Conservation (phyloP, 2,797 vertebrate genomes). For the Coreius guichenoti region DNA sequence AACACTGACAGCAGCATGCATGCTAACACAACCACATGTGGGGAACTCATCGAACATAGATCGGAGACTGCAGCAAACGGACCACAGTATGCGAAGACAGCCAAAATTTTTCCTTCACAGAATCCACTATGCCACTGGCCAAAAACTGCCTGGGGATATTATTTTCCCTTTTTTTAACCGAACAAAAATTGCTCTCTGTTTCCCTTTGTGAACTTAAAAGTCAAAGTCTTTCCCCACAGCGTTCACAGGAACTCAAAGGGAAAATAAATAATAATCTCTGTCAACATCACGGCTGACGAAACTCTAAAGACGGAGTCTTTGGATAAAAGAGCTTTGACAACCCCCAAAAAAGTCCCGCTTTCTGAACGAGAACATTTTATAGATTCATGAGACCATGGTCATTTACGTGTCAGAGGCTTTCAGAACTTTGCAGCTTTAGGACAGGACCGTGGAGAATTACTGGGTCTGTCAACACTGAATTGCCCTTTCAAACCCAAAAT, state of each 20-base stretch:
- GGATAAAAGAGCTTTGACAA: conserved; percentile 36
- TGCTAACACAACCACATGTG: conserved; percentile 29
- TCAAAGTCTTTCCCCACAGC: conserved; percentile 37
- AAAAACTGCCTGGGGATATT: conserved; percentile 36
- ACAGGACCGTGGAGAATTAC: conserved; percentile 27
- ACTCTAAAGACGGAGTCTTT: conserved; percentile 23
- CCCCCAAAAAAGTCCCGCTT: conserved; percentile 20
- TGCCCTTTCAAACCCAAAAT: conserved; percentile 35
- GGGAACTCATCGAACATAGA: conserved; percentile 19
- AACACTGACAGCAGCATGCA: conserved; percentile 22
- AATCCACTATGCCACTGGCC: not conserved
- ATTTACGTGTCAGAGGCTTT: conserved; percentile 37
- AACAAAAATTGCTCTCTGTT: conserved; percentile 35
- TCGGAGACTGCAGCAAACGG: not conserved
- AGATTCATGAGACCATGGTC: conserved; percentile 7
- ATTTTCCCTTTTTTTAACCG: conserved; percentile 29
- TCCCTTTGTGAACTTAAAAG: conserved; percentile 39
- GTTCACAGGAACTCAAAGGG: conserved; percentile 17
- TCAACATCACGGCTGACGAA: conserved; percentile 40
- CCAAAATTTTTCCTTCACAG: not conserved
- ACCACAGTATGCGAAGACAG: conserved; percentile 4
- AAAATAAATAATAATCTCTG: conserved; percentile 54
- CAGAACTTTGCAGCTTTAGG: conserved; percentile 11
- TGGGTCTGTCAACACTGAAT: conserved; percentile 36
- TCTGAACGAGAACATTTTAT: not conserved